These are phyloP conservation scores for Zaprionus lachaisei DNA, from an alignment of 1,140 invertebrate genomes.

Conservation along the genomic window DNA sequence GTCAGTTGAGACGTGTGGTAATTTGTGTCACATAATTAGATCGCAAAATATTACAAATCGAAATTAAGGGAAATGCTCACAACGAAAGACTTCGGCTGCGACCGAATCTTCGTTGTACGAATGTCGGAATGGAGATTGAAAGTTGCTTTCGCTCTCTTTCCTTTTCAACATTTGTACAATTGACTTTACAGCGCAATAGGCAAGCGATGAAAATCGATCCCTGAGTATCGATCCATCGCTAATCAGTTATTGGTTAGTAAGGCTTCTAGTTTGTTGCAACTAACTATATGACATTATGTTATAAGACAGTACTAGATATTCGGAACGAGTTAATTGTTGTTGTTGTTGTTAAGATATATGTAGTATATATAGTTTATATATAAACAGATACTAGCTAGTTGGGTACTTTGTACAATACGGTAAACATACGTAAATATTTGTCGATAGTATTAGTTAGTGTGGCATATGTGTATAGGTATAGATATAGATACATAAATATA, in stretches of 20 bases:
- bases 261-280: conserved; percentile 69
- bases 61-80: conserved; percentile 50
- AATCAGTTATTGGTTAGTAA: conserved; percentile 54
- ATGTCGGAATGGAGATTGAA: background rate
- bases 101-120: conserved; percentile 41
- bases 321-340: conserved; percentile 7
- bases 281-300: conserved; percentile 56
- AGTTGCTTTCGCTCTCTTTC: background rate
- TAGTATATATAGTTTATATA: conserved; percentile 29
- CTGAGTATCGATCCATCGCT: conserved; percentile 21
- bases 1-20: conserved; percentile 6
- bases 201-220: conserved; percentile 12
- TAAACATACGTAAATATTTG: conserved; percentile 61
- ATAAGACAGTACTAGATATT: conserved; percentile 26
- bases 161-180: conserved; percentile 27
- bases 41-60: conserved; percentile 80
- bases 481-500: conserved; percentile 38
- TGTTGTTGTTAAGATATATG: conserved; percentile 17
- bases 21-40: conserved; percentile 60
- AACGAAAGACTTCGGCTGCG: conserved; percentile 40
- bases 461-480: conserved; percentile 27
- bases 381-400: conserved; percentile 69
- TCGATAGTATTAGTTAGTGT: conserved; percentile 51
- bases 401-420: conserved; percentile 70
- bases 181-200: conserved; percentile 11